Evolutionary conservation across 2,797 vertebrate species (phyloP), one percentile per base, ranked within the genome.

Genomic region (Distichodus sexfasciatus): DNA sequence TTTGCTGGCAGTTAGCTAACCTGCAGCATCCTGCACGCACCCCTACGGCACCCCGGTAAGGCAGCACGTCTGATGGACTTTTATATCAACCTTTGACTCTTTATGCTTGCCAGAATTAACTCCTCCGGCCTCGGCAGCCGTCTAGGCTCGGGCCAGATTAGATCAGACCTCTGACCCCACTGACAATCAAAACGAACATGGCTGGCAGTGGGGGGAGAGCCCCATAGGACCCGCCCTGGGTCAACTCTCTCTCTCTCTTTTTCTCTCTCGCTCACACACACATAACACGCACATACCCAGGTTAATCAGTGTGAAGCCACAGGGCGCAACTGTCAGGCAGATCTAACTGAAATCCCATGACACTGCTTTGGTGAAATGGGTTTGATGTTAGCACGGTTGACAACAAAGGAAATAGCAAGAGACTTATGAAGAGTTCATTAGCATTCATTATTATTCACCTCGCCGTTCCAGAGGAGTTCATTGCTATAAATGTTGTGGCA

Each of bases 151-250:
- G 82, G 86, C 82, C 82, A 86, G 85, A 84, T 89, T 85, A 88
- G 89, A 88, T 88, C 87, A 86, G 81, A 83, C 72, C 82, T 83
- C 84, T 87, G 81, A 82, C 78, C 82, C 82, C 76, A 66, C 76
- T 87, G 89, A 87, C 90, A 87, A 88, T 91, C 89, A 89, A 86
- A 87, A 87, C 87, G 84, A 89, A 58, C 64, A 61, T 38, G 44
- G 8, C 28, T 62, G 40, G 70, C 78, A 77, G 26, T 77, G 76
- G 78, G 83, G 86, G 84, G 83, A 80, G 76, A 81, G 81, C 80
- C 48, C 81, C 73, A 72, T 66, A 51, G 79, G 81, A 85, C 77
- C 79, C 76, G 79, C 81, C 83, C 79, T 44, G 35, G 46, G 76
- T 75, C 78, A n/a, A n/a, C n/a, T n/a, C n/a, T n/a, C n/a, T n/a